Conservation (phyloP, 2,888 invertebrate species). For the Xanthorhoe designata region DNA sequence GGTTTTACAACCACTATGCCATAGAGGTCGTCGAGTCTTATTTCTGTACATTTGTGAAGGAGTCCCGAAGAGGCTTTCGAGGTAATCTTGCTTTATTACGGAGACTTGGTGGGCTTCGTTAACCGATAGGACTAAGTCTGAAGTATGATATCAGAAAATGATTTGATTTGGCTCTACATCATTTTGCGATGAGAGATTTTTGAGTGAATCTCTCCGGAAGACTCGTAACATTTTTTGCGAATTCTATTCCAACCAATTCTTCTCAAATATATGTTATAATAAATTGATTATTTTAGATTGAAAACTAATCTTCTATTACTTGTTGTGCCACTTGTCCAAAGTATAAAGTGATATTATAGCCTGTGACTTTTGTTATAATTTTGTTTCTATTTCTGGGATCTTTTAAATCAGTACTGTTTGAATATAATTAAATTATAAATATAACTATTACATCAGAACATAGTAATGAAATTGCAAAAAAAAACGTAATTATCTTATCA, state of each 20-base stretch:
- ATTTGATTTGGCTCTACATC: constrained; percentile 1
- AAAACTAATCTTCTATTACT: neutral
- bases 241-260: neutral
- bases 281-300: neutral
- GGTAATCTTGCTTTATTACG: constrained; percentile 69
- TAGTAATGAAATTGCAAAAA: neutral
- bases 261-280: neutral
- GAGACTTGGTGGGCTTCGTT: constrained; percentile 62
- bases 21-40: too few relatives aligned
- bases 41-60: constrained; percentile 5
- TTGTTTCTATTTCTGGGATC: too few relatives aligned
- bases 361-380: too few relatives aligned
- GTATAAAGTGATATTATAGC: too few relatives aligned
- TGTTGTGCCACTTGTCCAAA: too few relatives aligned
- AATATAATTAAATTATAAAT: too few relatives aligned
- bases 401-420: too few relatives aligned
- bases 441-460: too few relatives aligned
- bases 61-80: constrained; percentile 49
- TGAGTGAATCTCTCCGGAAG: neutral
- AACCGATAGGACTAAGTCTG: constrained; percentile 46
- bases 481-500: neutral
- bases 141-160: constrained; percentile 9
- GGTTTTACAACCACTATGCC: too few relatives aligned
- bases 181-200: neutral
- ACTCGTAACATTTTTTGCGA: neutral